Evolutionary conservation across 2,888 invertebrate species (phyloP).

Genomic region (Entomobrya multifasciata): DNA sequence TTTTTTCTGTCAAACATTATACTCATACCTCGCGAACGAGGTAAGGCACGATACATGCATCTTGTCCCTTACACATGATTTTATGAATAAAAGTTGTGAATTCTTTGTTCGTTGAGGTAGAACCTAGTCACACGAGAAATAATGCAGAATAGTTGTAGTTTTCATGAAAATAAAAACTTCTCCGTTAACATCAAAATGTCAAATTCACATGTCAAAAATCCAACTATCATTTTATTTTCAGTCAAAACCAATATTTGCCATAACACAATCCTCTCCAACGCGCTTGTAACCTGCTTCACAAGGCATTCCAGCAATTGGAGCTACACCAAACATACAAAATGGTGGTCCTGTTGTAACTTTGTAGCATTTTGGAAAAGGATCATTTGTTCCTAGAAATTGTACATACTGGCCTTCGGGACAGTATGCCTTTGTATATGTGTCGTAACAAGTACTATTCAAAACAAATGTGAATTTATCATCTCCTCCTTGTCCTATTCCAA

Average conservation of each 20-base stretch:
- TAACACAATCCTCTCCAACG: slow-evolving; percentile 47
- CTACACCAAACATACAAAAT: slow-evolving; percentile 25
- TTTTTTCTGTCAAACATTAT: too few species aligned
- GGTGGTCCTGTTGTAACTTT: neutral
- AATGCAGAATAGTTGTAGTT: too few species aligned
- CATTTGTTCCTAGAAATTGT: slow-evolving; percentile 47
- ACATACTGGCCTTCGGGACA: slow-evolving; percentile 36
- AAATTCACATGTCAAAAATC: too few species aligned
- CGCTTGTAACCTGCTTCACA: slow-evolving; percentile 42
- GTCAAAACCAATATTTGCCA: slow-evolving; percentile 44
- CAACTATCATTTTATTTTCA: slow-evolving; percentile 15
- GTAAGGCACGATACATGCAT: too few species aligned
- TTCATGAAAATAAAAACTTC: too few species aligned
- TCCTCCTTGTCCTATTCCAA: neutral
- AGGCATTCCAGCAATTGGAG: slow-evolving; percentile 43
- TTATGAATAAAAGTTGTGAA: too few species aligned
- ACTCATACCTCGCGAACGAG: too few species aligned
- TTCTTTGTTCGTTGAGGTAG: too few species aligned
- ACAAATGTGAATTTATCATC: slow-evolving; percentile 39
- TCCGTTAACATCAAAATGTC: too few species aligned
- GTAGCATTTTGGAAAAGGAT: slow-evolving; percentile 45
- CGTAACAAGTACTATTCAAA: slow-evolving; percentile 38
- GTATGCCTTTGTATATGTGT: slow-evolving; percentile 40
- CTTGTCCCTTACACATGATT: too few species aligned
- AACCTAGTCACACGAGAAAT: too few species aligned